Evolutionary conservation across 2,113 vertebrate species (phyloP).

Genomic region (Gobio gobio): DNA sequence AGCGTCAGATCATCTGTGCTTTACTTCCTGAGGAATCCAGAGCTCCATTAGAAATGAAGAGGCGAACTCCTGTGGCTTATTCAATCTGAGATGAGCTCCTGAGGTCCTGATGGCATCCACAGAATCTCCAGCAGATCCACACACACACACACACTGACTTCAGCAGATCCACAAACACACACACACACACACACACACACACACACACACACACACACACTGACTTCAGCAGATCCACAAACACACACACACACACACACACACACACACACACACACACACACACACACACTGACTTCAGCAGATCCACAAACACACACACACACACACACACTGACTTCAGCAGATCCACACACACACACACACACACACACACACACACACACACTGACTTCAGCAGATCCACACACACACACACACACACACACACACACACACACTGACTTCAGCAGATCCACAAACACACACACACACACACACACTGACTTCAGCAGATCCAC

Average conservation of each 20-base stretch:
- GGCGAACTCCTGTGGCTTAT: not conserved
- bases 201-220: not conserved
- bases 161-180: too few relatives aligned
- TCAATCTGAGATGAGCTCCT: conserved; percentile 28
- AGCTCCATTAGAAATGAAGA: not conserved
- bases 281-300: not conserved
- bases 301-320: too few relatives aligned
- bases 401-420: too few relatives aligned
- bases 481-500: not conserved
- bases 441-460: too few relatives aligned
- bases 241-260: not conserved
- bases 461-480: not conserved
- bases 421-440: not conserved
- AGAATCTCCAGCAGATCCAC: too few relatives aligned
- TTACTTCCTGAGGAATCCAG: not conserved
- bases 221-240: too few relatives aligned
- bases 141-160: not conserved
- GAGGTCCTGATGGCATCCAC: conserved; percentile 19
- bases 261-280: too few relatives aligned
- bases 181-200: not conserved
- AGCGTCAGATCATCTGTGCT: not conserved
- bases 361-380: not conserved
- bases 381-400: not conserved
- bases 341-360: too few relatives aligned
- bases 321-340: not conserved